A percentile compares a stretch with the other conserved stretches of the same genome.
phyloP scores from a whole-genome alignment of 2,113 vertebrate species.

The Atractosteus spatula region DNA sequence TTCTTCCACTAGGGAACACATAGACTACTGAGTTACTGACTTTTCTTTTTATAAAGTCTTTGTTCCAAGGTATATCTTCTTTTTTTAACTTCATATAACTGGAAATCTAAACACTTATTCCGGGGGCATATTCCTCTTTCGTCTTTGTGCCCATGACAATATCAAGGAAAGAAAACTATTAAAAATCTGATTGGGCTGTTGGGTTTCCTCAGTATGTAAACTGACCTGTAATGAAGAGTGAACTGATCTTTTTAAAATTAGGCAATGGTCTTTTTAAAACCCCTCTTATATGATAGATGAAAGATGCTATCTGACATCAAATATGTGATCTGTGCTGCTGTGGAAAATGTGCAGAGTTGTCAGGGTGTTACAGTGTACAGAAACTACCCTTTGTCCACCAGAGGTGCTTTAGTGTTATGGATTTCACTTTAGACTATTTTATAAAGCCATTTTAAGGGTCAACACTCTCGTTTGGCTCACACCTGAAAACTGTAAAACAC shows the following conservation, averaged over 20 bases:
- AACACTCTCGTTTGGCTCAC: constrained; percentile 7
- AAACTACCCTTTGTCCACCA: constrained; percentile 33
- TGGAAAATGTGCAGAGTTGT: constrained; percentile 28
- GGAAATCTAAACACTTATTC: too few relatives aligned
- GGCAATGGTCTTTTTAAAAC: too few relatives aligned
- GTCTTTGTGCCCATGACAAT: too few relatives aligned
- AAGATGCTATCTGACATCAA: too few relatives aligned
- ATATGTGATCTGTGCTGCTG: neutral
- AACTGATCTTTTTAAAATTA: too few relatives aligned
- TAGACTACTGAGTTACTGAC: neutral
- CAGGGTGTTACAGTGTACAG: constrained; percentile 34
- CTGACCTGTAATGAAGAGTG: too few relatives aligned
- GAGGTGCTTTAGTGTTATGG: constrained; percentile 22
- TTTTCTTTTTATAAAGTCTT: neutral
- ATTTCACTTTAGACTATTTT: constrained; percentile 19
- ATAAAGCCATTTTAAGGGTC: constrained; percentile 10
- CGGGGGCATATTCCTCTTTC: too few relatives aligned
- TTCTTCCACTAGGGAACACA: neutral
- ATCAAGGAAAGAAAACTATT: too few relatives aligned
- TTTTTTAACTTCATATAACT: too few relatives aligned
- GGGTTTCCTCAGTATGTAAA: too few relatives aligned
- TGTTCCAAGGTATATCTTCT: neutral
- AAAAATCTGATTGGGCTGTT: too few relatives aligned
- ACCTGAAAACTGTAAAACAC: constrained; percentile 19
- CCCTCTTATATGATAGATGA: too few relatives aligned